Evolutionary conservation across 1,140 invertebrate genomes (phyloP).

Genomic region (Bursaphelenchus mucronatus): DNA sequence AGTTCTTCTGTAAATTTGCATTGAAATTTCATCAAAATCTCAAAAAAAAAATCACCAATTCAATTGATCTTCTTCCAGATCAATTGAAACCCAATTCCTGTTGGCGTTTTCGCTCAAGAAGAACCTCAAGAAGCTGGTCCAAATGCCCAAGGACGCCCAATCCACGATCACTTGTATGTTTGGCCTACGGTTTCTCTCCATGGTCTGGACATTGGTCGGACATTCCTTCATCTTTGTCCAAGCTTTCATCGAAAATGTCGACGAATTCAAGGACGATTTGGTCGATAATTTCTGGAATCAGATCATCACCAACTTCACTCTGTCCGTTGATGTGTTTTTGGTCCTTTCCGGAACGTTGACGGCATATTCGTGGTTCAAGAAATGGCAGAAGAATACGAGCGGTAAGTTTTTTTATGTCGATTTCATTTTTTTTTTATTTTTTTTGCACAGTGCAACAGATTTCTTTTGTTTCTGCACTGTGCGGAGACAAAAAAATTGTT

Average conservation of each 20-base stretch:
- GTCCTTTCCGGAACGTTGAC: constrained; percentile 53
- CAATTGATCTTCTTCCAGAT: constrained; percentile 38
- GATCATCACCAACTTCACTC: constrained; percentile 60
- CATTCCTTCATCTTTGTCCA: constrained; percentile 61
- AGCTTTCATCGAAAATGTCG: constrained; percentile 57
- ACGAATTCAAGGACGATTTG: constrained; percentile 57
- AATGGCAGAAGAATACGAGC: constrained; percentile 59
- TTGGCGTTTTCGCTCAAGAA: constrained; percentile 55
- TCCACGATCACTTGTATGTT: constrained; percentile 60
- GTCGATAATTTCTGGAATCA: constrained; percentile 60
- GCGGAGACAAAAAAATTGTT: no score
- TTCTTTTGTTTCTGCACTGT: no score
- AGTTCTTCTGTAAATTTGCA: no score
- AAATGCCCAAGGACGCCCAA: constrained; percentile 58
- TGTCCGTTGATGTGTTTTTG: constrained; percentile 55
- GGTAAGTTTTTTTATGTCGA: constrained; percentile 33
- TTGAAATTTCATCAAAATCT: no score
- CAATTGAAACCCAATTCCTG: constrained; percentile 44
- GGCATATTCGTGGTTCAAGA: constrained; percentile 57
- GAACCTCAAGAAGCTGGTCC: constrained; percentile 52
- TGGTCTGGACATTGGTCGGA: constrained; percentile 59
- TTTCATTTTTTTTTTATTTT: neutral
- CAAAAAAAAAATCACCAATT: neutral
- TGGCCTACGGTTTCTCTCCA: constrained; percentile 54
- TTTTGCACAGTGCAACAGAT: no score